A percentile compares a stretch with the other conserved stretches of the same genome.
These are phyloP conservation scores for Anarrhichthys ocellatus DNA, from an alignment of 2,113 vertebrate species.

Conservation along the genomic window DNA sequence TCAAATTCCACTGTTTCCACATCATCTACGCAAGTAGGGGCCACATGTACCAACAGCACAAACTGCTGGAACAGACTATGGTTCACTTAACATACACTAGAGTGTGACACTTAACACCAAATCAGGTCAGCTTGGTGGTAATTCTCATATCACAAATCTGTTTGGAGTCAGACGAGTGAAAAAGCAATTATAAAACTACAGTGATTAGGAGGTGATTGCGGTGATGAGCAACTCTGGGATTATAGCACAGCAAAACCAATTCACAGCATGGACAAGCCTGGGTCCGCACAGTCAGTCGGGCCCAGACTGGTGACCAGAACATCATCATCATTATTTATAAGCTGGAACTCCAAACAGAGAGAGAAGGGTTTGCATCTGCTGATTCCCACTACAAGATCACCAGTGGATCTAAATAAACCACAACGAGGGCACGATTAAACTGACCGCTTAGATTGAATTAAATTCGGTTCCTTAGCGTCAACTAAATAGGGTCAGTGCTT, in stretches of 20 bases:
- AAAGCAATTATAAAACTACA: neutral
- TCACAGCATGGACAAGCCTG: neutral
- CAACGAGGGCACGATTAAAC: slow-evolving; percentile 11
- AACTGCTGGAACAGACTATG: neutral
- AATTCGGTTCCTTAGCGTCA: slow-evolving; percentile 1
- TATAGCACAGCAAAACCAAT: neutral
- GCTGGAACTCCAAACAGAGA: neutral
- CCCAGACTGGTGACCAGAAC: neutral
- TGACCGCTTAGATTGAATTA: slow-evolving; percentile 22
- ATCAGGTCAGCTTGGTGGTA: neutral
- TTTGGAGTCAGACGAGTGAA: slow-evolving; percentile 20
- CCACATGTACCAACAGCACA: neutral
- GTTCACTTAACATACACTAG: slow-evolving; percentile 6
- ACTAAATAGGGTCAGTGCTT: slow-evolving; percentile 4
- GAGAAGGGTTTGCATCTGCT: neutral
- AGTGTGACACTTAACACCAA: slow-evolving; percentile 19
- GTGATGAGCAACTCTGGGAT: neutral
- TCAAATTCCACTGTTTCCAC: neutral
- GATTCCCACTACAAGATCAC: slow-evolving; percentile 9
- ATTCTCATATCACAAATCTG: slow-evolving; percentile 2
- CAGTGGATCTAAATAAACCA: slow-evolving; percentile 19
- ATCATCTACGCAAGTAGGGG: neutral
- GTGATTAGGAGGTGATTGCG: neutral
- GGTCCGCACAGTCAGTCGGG: neutral
- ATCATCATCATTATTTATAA: neutral